Evolutionary conservation across 2,888 invertebrate genomes (phyloP), one percentile per base, ranked within the genome.

Genomic region (Zhuqinia jingwanae): DNA sequence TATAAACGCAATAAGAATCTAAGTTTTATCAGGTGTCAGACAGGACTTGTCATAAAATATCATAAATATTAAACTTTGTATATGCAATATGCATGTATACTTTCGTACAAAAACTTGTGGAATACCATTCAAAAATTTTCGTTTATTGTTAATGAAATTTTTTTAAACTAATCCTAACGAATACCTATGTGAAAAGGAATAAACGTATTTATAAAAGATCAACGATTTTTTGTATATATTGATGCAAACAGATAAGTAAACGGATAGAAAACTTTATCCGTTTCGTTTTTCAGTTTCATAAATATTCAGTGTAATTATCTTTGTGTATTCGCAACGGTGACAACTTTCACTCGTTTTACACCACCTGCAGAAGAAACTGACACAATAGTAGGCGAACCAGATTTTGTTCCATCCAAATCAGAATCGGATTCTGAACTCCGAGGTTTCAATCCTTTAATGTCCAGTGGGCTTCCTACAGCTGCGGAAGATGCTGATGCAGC

Each of bases 301-400:
- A 60, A 50, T 22, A 50, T 1, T 36, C 45, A 50, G 50, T 36
- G 2, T 25, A 63, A 27, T 85, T 81, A 88, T 77, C 77, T 88
- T 45, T 68, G 25, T 15, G 84, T 73, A 36, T 86, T 88, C 15
- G 87, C 85, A 68, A 80, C 85, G 45, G 87, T 78, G 10, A 87
- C 68, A 82, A 87, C 87, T 78, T 88, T 88, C n/a, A 87, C 60
- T 25, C 87, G 77, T 36, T 88, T 88, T 3, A 85, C 81, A 36
- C 85, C 85, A 5, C 82, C 82, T 15, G 83, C 85, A 25, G 87
- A 73, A 47, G 88, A 68, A 50, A 85, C 80, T 25, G 88, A 79
- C 5, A 87, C 82, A 63, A 84, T 84, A 11, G 87, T 87, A 63
- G 87, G 81, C 15, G 88, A 78, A 22, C 85, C 85, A 30, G 80